Evolutionary conservation across 2,888 invertebrate species (phyloP), one percentile per base, ranked within the genome.

Genomic region (Rambutsinella grinnellia): DNA sequence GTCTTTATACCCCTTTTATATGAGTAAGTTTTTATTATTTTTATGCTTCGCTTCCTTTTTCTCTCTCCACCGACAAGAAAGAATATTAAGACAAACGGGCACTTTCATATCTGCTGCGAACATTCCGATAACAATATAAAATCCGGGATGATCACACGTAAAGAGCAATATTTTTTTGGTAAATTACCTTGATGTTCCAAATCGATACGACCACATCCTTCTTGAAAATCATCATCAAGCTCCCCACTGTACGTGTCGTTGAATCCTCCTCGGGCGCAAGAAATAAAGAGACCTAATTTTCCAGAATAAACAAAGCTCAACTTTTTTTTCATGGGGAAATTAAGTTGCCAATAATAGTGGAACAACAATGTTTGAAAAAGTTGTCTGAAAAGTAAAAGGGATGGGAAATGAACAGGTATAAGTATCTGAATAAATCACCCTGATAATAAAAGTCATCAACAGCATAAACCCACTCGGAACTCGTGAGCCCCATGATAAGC

Each of bases 231-330:
- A 58, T 71, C 57, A 3, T 79, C 76, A 24, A 47, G 53, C 58
- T 60, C 56, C 17, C 70, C 79, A 66, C 76, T 76, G 62, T 56
- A 68, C 26, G 77, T 80, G 24, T 71, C 78, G 74, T 79, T 79
- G 61, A 79, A 76, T 26, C 66, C 76, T 46, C 49, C 68, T 17
- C 66, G 61, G 54, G 74, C 75, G 61, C 81, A 81, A 66, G 61
- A 74, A 65, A 81, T 63, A 68, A 81, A 81, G 23, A 81, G 66
- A 49, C 80, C 80, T 81, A n/a, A n/a, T n/a, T n/a, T n/a, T n/a
- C n/a, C n/a, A n/a, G n/a, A n/a, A n/a, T n/a, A n/a, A n/a, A n/a
- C n/a, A n/a, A n/a, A n/a, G n/a, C n/a, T n/a, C n/a, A n/a, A n/a
- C n/a, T n/a, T 17, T 15, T 3, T 21, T 28, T 8, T 6, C 6